A percentile compares a stretch with the other conserved stretches of the same genome.
phyloP scores from a whole-genome alignment of 2,113 vertebrate species.

The Callocephalon fimbriatum region DNA sequence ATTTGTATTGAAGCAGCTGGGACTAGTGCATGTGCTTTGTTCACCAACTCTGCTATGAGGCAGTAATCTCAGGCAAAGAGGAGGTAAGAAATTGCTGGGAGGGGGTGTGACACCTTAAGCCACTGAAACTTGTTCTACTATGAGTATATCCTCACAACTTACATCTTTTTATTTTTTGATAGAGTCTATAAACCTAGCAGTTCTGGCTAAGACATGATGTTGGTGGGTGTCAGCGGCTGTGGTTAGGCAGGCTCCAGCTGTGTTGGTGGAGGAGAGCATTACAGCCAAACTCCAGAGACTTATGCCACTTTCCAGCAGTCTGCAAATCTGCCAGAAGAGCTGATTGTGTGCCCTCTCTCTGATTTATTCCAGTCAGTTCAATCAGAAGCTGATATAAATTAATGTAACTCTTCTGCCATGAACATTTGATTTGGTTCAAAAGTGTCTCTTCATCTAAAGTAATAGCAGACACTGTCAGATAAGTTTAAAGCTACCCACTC shows the following conservation, averaged over 20 bases:
- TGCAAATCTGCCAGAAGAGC: conserved; percentile 60
- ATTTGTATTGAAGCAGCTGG: background rate
- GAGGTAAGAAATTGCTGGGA: background rate
- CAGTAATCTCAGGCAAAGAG: background rate
- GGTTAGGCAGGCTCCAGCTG: conserved; percentile 3
- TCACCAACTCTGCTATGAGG: background rate
- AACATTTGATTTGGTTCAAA: conserved; percentile 48
- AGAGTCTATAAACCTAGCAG: background rate
- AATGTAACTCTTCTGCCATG: conserved; percentile 5
- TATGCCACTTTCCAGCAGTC: conserved; percentile 10
- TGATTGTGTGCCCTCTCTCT: conserved; percentile 20
- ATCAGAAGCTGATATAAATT: conserved; percentile 61
- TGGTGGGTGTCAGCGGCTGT: background rate
- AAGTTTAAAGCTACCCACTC: conserved; percentile 22
- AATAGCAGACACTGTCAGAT: conserved; percentile 27
- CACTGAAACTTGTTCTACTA: background rate
- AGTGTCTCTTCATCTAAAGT: conserved; percentile 47
- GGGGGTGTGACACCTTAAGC: background rate
- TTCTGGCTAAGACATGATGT: background rate
- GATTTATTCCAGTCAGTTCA: conserved; percentile 57
- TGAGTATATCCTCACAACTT: background rate
- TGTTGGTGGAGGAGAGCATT: conserved; percentile 15
- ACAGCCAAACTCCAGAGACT: background rate
- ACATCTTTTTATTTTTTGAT: background rate
- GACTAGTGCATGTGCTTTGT: background rate